Evolutionary conservation across 2,113 vertebrate genomes (phyloP).

Genomic region (Microcebus murinus): DNA sequence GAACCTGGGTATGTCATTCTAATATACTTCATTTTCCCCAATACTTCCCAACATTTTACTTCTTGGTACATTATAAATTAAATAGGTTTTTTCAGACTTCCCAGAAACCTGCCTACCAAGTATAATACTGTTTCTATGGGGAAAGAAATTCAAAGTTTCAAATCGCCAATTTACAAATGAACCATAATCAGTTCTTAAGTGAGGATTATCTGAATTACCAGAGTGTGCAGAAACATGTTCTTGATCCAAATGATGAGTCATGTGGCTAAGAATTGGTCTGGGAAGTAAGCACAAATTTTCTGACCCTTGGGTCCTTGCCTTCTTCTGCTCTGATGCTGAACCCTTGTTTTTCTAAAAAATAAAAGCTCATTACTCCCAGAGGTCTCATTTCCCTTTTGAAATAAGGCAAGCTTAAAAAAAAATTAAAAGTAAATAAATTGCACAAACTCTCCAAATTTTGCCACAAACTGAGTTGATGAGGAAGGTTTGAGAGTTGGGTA

Average conservation of each 20-base stretch:
- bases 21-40: background rate
- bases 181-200: background rate
- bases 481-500: slow-evolving; percentile 26
- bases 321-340: slow-evolving; percentile 61
- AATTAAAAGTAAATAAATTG: slow-evolving; percentile 49
- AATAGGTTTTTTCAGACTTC: background rate
- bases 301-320: slow-evolving; percentile 57
- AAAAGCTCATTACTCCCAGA: slow-evolving; percentile 58
- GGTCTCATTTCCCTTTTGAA: slow-evolving; percentile 65
- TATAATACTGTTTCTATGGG: background rate
- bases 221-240: background rate
- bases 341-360: slow-evolving; percentile 69
- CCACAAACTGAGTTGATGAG: slow-evolving; percentile 36
- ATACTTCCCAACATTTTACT: background rate
- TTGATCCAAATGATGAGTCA: slow-evolving; percentile 32
- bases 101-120: background rate
- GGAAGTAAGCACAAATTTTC: background rate
- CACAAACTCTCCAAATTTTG: slow-evolving; percentile 37
- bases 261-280: background rate
- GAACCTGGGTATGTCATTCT: background rate
- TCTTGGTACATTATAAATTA: background rate
- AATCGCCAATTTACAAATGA: slow-evolving; percentile 1
- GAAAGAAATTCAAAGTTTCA: slow-evolving; percentile 14
- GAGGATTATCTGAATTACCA: background rate
- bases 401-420: slow-evolving; percentile 4